A percentile compares a stretch with the other conserved stretches of the same genome.
phyloP scores from a whole-genome alignment of 2,113 vertebrate species.

The Australoheros scitulus region DNA sequence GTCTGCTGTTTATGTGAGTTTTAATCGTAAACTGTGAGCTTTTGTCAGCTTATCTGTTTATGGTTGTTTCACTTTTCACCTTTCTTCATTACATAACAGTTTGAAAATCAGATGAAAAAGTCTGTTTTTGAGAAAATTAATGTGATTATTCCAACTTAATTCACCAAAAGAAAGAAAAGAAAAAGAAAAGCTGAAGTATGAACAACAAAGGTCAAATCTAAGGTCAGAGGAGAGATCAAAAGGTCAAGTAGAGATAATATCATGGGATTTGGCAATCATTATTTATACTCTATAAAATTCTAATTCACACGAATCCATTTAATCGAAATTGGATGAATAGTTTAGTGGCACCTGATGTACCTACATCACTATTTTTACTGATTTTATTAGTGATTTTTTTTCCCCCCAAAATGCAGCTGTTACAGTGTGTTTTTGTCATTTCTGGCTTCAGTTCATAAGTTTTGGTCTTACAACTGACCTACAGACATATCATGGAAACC shows the following conservation, averaged over 20 bases:
- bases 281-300: too few relatives aligned
- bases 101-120: neutral
- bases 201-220: too few relatives aligned
- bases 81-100: too few relatives aligned
- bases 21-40: neutral
- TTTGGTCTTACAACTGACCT: neutral
- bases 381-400: accelerated
- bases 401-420: neutral
- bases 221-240: too few relatives aligned
- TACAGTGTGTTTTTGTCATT: neutral
- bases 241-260: too few relatives aligned
- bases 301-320: too few relatives aligned
- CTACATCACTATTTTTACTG: neutral
- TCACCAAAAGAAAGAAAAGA: neutral
- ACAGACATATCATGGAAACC: neutral
- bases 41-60: neutral
- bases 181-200: too few relatives aligned
- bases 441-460: neutral
- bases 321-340: too few relatives aligned
- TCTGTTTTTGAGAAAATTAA: neutral
- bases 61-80: neutral
- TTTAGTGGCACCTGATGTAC: neutral
- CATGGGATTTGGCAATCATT: too few relatives aligned
- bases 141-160: neutral
- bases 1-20: neutral